phyloP scores from a whole-genome alignment of 2,113 vertebrate genomes.

The Campylomormyrus tamandua region DNA sequence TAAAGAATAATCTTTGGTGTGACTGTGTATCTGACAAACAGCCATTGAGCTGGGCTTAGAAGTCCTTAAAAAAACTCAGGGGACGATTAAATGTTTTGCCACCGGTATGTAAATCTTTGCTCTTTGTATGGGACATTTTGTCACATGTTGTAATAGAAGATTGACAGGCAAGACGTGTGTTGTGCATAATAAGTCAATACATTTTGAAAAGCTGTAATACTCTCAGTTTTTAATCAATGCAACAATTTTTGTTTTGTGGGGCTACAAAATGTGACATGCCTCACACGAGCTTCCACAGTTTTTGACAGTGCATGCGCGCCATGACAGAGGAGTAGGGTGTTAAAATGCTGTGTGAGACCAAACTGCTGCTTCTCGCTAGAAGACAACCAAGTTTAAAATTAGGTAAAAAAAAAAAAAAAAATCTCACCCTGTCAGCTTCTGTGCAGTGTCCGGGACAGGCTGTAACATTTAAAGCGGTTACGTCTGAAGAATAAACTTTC shows the following conservation, averaged over 20 bases:
- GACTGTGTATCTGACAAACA: neutral
- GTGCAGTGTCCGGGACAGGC: neutral
- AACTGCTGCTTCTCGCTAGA: neutral
- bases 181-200: neutral
- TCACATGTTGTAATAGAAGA: neutral
- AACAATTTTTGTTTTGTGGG: neutral
- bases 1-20: neutral
- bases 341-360: neutral
- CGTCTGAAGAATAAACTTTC: neutral
- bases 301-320: neutral
- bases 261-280: neutral
- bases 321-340: neutral
- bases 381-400: neutral
- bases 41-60: neutral
- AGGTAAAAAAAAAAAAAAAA: neutral
- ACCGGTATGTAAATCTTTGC: neutral
- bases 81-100: neutral
- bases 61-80: neutral
- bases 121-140: neutral
- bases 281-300: neutral
- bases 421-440: neutral
- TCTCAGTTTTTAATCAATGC: neutral
- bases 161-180: neutral
- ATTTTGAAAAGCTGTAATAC: neutral
- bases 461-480: neutral